Evolutionary conservation across 1,140 invertebrate species (phyloP).

Genomic region (Charaxes varanes): DNA sequence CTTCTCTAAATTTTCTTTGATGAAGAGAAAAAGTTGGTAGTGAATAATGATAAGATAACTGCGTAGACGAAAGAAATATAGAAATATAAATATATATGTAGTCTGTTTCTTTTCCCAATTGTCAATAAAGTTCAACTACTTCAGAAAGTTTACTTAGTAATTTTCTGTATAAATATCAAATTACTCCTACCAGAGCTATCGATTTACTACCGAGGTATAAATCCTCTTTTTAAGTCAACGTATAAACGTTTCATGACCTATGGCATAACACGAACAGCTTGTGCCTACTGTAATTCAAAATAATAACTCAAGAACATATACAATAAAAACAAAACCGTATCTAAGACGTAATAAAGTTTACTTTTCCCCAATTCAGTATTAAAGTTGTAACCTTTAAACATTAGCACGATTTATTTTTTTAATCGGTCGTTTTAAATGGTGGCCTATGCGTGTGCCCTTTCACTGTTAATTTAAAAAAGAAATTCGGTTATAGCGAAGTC

Average conservation of each 20-base stretch:
- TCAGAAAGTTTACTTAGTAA: too few relatives aligned
- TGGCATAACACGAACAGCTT: conserved; percentile 38
- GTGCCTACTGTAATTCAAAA: background rate
- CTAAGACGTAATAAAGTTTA: background rate
- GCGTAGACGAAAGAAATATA: too few relatives aligned
- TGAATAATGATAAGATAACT: too few relatives aligned
- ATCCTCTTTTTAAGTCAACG: conserved; percentile 20
- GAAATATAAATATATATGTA: too few relatives aligned
- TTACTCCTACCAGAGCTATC: conserved; percentile 6
- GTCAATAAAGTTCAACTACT: too few relatives aligned
- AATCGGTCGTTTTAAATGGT: conserved; percentile 18
- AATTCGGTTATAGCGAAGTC: conserved; percentile 21
- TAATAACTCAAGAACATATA: background rate
- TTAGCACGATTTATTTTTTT: conserved; percentile 9
- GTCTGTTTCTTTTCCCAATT: too few relatives aligned
- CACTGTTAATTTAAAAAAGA: conserved; percentile 24
- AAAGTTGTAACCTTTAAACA: background rate
- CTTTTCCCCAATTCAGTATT: background rate
- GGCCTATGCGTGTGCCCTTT: conserved; percentile 31
- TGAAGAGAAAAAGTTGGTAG: too few relatives aligned
- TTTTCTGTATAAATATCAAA: conserved; percentile 5
- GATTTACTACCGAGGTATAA: conserved; percentile 13
- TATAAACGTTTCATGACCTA: conserved; percentile 27
- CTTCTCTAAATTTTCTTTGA: too few relatives aligned
- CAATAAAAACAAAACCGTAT: background rate